Conservation (phyloP, 2,888 invertebrate species). For the Brenthis hecate region DNA sequence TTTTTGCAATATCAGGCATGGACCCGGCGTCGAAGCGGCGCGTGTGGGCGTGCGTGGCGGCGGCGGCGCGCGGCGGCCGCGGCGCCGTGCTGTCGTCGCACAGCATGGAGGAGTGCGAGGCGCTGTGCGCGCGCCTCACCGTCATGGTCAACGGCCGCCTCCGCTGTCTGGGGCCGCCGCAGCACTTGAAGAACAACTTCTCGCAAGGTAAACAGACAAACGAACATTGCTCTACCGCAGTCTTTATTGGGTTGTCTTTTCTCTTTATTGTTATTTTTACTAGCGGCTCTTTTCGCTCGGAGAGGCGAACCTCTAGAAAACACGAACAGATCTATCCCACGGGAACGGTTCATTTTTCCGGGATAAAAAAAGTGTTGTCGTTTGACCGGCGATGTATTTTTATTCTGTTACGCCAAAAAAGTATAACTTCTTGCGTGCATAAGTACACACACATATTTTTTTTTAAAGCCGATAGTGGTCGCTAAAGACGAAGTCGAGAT, state of each 20-base stretch:
- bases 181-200: conserved; percentile 81
- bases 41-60: conserved; percentile 88
- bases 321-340: too few species aligned
- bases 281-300: too few species aligned
- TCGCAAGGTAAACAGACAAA: conserved; percentile 81
- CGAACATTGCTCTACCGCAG: too few species aligned
- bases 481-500: too few species aligned
- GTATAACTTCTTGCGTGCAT: too few species aligned
- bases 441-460: too few species aligned
- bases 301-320: not conserved
- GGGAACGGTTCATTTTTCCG: too few species aligned
- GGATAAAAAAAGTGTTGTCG: too few species aligned
- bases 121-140: conserved; percentile 88
- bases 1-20: conserved; percentile 78
- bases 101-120: conserved; percentile 92
- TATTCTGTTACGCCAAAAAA: too few species aligned
- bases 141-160: conserved; percentile 90
- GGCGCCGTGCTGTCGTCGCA: conserved; percentile 86
- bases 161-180: conserved; percentile 87
- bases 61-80: conserved; percentile 84
- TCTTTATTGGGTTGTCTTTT: not conserved
- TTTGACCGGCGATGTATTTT: too few species aligned
- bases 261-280: not conserved
- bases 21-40: conserved; percentile 91
- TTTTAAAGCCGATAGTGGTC: too few species aligned